Base-by-base conservation (phyloP, 2,113 vertebrate genomes). In the Hoplias malabaricus region DNA sequence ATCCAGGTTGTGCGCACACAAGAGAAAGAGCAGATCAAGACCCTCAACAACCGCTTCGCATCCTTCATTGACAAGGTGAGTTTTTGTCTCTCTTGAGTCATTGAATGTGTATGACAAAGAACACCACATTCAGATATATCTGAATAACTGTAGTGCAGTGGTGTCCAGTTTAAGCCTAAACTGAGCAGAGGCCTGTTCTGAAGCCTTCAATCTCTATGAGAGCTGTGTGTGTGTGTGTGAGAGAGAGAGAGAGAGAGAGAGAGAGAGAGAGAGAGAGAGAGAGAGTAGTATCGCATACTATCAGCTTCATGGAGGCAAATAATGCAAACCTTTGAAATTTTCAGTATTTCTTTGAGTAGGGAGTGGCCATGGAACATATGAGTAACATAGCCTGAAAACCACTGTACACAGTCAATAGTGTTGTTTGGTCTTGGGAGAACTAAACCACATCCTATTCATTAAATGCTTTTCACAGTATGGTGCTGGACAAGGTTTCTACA, bases 21-120 rank as follows among this genome's bases (percentile, higher is more conserved):
- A 1, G 97, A 99, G 86, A 94, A 95, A 80, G 94, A 98, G 4
- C 95, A 98, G 88, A 98, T 98, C 90, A 98, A 96, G 92, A 88
- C 63, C 2, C 94, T 98, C 57, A 98, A 99, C 91, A 92, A 93
- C 87, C 91, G 90, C 73, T 93, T 93, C 3, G 92, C 89, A 23
- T 31, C 53, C 82, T 93, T 99, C 88, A 98, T 98, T 7, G 94
- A 97, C 86, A 97, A 97, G 95, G 97, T 98, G 75, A 89, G 93
- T 84, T 0, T 5, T 46, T 27, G n/a, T 72, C 67, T 73, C 57
- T 75, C 9, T 59, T 72, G 6, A 29, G 43, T 23, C 14, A 4
- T 31, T 29, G 25, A 31, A 1, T 8, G 21, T 67, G 34, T 16
- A 34, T 1, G 11, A 14, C n/a, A n/a, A n/a, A n/a, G n/a, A n/a